A percentile compares a stretch with the other conserved stretches of the same genome.
phyloP scores from a whole-genome alignment of 2,113 vertebrate species.

The Cariama cristata region DNA sequence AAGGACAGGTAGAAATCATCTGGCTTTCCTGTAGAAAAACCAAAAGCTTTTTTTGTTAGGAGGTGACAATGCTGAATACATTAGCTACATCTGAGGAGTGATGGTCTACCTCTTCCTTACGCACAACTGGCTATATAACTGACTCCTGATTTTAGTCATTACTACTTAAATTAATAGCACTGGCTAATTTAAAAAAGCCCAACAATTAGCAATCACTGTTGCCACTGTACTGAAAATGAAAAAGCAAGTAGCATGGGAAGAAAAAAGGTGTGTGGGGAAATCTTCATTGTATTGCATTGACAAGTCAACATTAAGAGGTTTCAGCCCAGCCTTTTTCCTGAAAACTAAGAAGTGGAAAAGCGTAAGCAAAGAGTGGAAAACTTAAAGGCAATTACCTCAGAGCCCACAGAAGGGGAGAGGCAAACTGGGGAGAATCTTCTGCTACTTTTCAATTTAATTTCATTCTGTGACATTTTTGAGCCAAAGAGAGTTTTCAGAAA shows the following conservation, averaged over 20 bases:
- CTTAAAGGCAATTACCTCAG: neutral
- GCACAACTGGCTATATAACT: neutral
- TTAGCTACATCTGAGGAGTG: neutral
- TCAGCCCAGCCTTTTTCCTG: neutral
- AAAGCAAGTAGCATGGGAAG: neutral
- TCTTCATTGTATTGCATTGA: neutral
- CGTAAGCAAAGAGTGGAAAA: neutral
- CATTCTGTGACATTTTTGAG: neutral
- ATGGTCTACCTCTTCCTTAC: neutral
- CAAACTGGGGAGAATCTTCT: neutral
- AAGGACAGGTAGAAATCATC: constrained; percentile 46
- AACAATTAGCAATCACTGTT: neutral
- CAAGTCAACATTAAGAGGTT: neutral
- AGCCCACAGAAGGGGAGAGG: neutral
- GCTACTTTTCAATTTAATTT: neutral
- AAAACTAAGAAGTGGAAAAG: neutral
- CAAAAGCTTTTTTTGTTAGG: neutral
- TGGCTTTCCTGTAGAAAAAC: constrained; percentile 10
- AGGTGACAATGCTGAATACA: constrained; percentile 1
- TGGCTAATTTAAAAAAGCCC: neutral
- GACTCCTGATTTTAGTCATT: constrained; percentile 21
- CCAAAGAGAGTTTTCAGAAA: neutral
- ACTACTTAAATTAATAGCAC: neutral
- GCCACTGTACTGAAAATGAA: constrained; percentile 11
- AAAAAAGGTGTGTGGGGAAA: fast-evolving